Base-by-base conservation (phyloP, 2,888 invertebrate species). In the Baronia brevicornis region DNA sequence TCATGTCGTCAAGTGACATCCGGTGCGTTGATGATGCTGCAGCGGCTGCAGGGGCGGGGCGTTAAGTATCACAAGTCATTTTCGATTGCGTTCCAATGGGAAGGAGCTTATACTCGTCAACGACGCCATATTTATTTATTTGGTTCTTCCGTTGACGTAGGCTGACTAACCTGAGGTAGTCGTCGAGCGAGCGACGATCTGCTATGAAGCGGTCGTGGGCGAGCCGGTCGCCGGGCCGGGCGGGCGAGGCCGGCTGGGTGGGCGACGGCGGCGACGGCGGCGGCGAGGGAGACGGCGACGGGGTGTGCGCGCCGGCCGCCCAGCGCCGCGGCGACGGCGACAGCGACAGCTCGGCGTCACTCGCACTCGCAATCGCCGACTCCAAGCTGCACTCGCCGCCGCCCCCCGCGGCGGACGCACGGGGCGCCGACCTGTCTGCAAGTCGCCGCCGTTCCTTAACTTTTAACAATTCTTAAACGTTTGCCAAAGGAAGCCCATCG, bases 201-300 rank as follows among this genome's bases (percentile, higher is more conserved):
- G 62, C 46, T 24, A 72, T 72, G 47, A 72, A 71, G 30, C 55
- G 52, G 40, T 67, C 69, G 28, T 36, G 45, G 18, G 36, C 32
- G 27, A 35, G 14, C 33, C 8, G 24, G 27, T 29, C 23, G 14
- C 8, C 28, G 20, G 31, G 15, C 7, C 21, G 23, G 9, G 32
- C 10, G 28, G 11, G 5, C 15, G 28, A 12, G 17, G 33, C 6
- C 10, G 4, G 14, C 20, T 22, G 27, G 14, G 11, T 23, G 5
- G 18, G n/a, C 7, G 30, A 13, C 12, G 20, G 27, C 7, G 29
- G 4, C 22, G 18, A 4, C 15, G 14, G 24, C 20, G 25, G 33
- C 27, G 17, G 21, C 9, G 13, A 7, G 6, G 21, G 23, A 8
- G 29, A 15, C 20, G 31, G 12, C 22, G 22, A 14, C 8, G 21